Evolutionary conservation across 64 coral and sea anemone species (phyloP), one percentile per base, ranked within the genome.

Genomic region (Hydrozoanthus tunicans): DNA sequence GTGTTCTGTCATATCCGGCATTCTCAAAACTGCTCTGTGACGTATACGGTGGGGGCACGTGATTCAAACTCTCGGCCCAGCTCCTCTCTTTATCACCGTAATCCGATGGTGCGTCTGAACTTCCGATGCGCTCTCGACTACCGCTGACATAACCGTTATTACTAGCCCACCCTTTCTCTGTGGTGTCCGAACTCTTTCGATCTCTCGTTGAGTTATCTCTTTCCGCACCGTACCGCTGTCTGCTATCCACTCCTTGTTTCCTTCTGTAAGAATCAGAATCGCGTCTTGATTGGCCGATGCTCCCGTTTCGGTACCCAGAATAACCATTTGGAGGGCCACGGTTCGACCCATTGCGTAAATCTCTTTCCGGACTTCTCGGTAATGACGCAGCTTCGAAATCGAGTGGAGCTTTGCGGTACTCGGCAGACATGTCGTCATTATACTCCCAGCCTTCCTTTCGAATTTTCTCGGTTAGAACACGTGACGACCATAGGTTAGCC

Each of bases 381-480:
- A 84, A 54, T 8, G 95, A 97, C 0, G 91, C 77, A 32, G 92
- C 81, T 84, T 97, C 95, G 14, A 70, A 94, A 86, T 97, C 95
- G 10, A 93, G 78, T 4, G 95, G 95, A n/a, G 91, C 66, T 26
- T 88, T 73, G 54, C 83, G 60, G 20, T 80, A 83, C 68, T 94
- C 81, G 62, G 74, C 71, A 25, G 91, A 82, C 10, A 80, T 86
- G 62, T 86, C 85, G 25, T 78, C 32, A 25, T 62, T 86, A 83
- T 76, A 80, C 26, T 94, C 89, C 95, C 95, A 96, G 43, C 92
- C 95, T 92, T 96, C 95, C 58, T 75, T 91, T 56, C 89, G 93
- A 55, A 94, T 96, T 77, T 94, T 82, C 77, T 96, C 89, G 6
- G 73, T 93, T 17, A 96, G 69, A 59, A 78, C 81, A 7, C 91